Evolutionary conservation across 2,888 invertebrate species (phyloP), one percentile per base, ranked within the genome.

Genomic region (Cheilosia urbana): DNA sequence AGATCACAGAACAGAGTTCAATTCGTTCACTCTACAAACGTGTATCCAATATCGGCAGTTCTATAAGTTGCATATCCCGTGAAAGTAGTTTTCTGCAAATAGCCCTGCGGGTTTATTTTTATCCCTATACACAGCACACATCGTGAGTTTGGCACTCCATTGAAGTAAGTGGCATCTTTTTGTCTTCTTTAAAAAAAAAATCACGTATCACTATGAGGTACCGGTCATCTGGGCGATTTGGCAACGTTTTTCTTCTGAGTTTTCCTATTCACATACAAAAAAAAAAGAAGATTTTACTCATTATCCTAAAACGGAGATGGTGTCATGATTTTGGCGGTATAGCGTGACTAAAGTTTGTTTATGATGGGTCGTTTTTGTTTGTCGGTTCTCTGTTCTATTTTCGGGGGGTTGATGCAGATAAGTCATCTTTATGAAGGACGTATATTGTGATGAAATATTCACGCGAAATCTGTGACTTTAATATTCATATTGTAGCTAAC

Each of bases 41-140:
- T 34, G 42, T 17, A 51, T 21, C 34, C 55, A 57, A 62, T 57
- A 21, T 40, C 11, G 13, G 62, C 27, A 49, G 34, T 42, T 55
- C 15, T 62, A 34, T 19, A 71, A 34, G 45, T 69, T 76, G 63
- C 63, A 24, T 66, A 72, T 66, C 34, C 82, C 82, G 72, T 83
- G 68, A 78, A 83, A 78, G 78, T 27, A 60, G 34, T 55, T 66
- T 7, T 57, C 62, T 63, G 47, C 37, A 63, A 63, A 78, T 78
- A 78, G 63, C 47, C 71, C 53, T 17, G 53, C 30, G 15, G 13
- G 19, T 65, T 65, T 82, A 82, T 82, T 82, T 82, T 60, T 71
- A 82, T 58, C 40, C 1, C 21, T 60, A 6, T 27, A 30, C 21
- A 30, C 40, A 58, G 24, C 21, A 30, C 40, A 58, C 13, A 58